These are phyloP conservation scores for Nomia melanderi DNA, from an alignment of 1,140 invertebrate species.

Conservation along the genomic window DNA sequence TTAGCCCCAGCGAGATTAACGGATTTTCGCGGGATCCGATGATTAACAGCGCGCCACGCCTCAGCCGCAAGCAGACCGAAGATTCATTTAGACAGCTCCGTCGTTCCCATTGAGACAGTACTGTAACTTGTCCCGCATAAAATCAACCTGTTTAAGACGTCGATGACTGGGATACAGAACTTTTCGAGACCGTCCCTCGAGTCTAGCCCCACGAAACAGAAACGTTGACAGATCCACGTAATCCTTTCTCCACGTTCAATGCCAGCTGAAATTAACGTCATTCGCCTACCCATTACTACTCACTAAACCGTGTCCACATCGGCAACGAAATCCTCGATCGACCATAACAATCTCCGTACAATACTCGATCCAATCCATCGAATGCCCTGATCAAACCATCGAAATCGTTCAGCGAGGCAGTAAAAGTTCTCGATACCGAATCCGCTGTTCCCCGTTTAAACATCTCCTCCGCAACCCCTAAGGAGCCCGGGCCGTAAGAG, in stretches of 20 bases:
- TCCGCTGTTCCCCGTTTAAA: background rate
- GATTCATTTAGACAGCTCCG: constrained; percentile 26
- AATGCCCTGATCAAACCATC: background rate
- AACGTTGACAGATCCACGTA: no score
- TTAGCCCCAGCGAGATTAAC: constrained; percentile 55
- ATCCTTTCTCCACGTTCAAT: no score
- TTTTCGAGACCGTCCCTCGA: no score
- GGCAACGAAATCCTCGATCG: background rate
- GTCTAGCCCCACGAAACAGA: no score
- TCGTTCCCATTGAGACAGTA: background rate
- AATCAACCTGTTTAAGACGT: background rate
- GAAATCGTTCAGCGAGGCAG: background rate
- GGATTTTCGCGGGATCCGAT: constrained; percentile 58
- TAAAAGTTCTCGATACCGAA: background rate
- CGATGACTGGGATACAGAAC: no score
- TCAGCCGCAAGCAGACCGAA: constrained; percentile 9
- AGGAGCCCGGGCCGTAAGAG: background rate
- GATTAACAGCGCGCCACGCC: constrained; percentile 57
- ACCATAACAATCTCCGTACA: background rate
- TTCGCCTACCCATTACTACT: no score
- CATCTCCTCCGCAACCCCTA: background rate
- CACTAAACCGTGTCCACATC: no score
- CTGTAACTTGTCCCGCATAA: background rate
- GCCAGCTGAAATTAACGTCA: no score
- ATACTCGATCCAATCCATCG: background rate